Conservation (phyloP, 2,888 invertebrate genomes). For the Lasioglossum zephyrum region DNA sequence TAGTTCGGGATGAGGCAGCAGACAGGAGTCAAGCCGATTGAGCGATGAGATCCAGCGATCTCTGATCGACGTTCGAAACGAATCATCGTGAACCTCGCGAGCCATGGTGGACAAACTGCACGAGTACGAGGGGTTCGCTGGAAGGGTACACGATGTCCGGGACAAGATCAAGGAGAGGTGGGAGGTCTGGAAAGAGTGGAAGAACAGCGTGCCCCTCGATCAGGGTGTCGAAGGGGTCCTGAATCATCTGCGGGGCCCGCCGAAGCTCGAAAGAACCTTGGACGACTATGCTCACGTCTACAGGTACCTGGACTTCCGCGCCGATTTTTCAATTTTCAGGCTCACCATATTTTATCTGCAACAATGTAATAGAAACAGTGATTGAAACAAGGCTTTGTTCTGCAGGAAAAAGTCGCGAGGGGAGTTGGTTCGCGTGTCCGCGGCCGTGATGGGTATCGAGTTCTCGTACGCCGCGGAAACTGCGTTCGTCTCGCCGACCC, state of each 20-base stretch:
- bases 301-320: constrained; percentile 84
- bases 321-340: neutral
- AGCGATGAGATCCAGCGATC: neutral
- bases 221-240: constrained; percentile 78
- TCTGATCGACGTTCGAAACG: neutral
- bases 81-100: constrained; percentile 5
- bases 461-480: constrained; percentile 99
- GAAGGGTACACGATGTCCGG: constrained; percentile 89
- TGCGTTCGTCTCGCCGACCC: constrained; percentile 97
- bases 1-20: neutral
- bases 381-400: neutral
- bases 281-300: constrained; percentile 89
- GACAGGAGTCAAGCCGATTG: neutral
- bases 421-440: constrained; percentile 94
- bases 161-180: constrained; percentile 88
- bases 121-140: constrained; percentile 91
- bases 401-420: constrained; percentile 90
- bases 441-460: constrained; percentile 98
- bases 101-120: constrained; percentile 91
- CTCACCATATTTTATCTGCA: too few species aligned
- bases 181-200: constrained; percentile 87
- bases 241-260: constrained; percentile 78
- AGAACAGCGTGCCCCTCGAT: constrained; percentile 78
- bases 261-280: constrained; percentile 79
- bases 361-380: neutral